Base-by-base conservation (phyloP, 2,797 vertebrate species). In the Sphenopsis melanotis region DNA sequence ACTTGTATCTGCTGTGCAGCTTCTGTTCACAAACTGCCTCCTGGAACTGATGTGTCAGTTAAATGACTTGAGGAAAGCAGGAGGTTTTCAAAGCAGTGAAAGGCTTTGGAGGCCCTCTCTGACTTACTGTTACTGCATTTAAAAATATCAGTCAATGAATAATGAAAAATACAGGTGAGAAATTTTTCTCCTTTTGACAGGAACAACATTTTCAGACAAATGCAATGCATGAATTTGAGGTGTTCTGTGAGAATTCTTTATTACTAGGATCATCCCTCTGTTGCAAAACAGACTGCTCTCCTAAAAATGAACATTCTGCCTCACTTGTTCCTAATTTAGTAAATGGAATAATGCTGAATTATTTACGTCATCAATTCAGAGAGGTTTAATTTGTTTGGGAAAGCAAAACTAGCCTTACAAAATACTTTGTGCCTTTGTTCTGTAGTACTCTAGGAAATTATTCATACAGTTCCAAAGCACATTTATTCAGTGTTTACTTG, bases 321-420 rank as follows among this genome's bases (percentile, higher is more conserved):
- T 93, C 63, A 39, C 37, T 95, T 89, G 57, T 87, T 92, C 83
- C 81, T 53, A 41, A 16, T 84, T 77, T 84, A 85, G 64, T 80
- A 74, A 95, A 80, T 50, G 53, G 23, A 90, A 60, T 86, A 81
- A 90, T 64, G 36, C 60, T 92, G 81, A 96, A 95, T 95, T 93
- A 94, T 94, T 95, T 93, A 80, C 7, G 2, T 77, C 21, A 1
- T 79, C 78, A 87, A 20, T 93, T 93, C 93, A 57, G 74, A 77
- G 64, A 93, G 74, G 19, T 90, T 94, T 95, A 76, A 94, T 90
- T 94, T 89, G 93, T 93, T 94, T 94, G 82, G 90, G 90, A 94
- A 83, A 71, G 81, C 78, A 92, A 87, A 94, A 94, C 80, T 77
- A 90, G 30, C 83, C 52, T 95, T 32, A 6, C 64, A 92, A 87